Evolutionary conservation across 2,888 invertebrate species (phyloP), one percentile per base, ranked within the genome.

Genomic region (Cosmia pyralina): DNA sequence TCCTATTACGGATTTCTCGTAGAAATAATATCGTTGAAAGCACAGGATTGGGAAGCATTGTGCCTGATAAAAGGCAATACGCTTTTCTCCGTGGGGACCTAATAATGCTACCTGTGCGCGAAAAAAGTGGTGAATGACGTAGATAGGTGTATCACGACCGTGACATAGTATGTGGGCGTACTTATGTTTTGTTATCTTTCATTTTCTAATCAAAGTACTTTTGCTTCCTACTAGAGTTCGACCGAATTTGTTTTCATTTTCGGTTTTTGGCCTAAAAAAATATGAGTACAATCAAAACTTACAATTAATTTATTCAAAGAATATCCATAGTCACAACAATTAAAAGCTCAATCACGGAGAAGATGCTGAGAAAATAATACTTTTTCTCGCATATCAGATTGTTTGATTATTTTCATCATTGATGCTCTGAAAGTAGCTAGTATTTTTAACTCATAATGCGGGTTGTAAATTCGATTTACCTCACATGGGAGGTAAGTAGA

Each of bases 1-100:
- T 0, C 4, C 5, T 0, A 6, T 10, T n/a, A 17, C 19, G 0
- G 11, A 53, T 58, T 72, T 41, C 22, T 50, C 19, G 10, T n/a
- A 58, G n/a, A 62, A 44, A 53, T 82, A 77, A 77, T 70, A 64
- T 55, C 34, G 62, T 19, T 82, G 28, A 77, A 59, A 77, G 78
- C 71, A 19, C 15, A 70, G 50, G 53, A 75, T 81, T 71, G 60
- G 55, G 68, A 82, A 67, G 69, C n/a, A 50, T 59, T 69, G 69
- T 62, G 46, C 63, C 81, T 75, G 81, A 81, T 66, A 77, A 57
- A 77, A 81, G 62, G 75, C 28, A 72, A 82, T 78, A 78, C 71
- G 50, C 58, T 55, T 17, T 58, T n/a, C 44, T 71, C 79, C 71
- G 28, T 53, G 44, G 82, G 62, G 82, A 79, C 62, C 44, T 70